These are phyloP conservation scores for Propithecus coquereli DNA, from an alignment of 2,113 vertebrate genomes.

Conservation along the genomic window DNA sequence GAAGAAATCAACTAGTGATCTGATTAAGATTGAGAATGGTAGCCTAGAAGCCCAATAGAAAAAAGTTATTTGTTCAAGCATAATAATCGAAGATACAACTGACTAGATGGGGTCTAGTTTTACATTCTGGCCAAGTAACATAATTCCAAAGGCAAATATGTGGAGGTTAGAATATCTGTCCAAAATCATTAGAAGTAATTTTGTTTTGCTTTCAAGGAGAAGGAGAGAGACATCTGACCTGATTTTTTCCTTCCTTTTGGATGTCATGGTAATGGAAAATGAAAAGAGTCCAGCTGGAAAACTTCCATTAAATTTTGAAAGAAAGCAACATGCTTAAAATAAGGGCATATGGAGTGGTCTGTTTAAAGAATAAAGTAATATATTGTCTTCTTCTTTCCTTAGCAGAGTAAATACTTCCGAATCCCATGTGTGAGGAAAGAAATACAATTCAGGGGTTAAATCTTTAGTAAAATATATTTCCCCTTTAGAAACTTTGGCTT, in stretches of 20 bases:
- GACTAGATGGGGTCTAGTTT: neutral
- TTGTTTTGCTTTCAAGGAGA: neutral
- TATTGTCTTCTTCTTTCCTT: neutral
- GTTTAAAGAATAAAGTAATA: neutral
- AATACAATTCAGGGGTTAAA: neutral
- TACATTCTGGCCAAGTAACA: constrained; percentile 7
- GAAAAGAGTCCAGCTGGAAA: neutral
- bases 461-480: neutral
- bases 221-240: neutral
- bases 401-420: constrained; percentile 10
- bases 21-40: neutral
- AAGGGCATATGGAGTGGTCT: neutral
- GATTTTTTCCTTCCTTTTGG: neutral
- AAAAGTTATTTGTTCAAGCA: neutral
- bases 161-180: neutral
- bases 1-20: neutral
- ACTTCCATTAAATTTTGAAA: neutral
- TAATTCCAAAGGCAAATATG: neutral
- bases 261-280: neutral
- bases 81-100: neutral
- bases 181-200: neutral
- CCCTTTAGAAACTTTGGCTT: neutral
- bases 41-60: neutral
- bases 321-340: neutral
- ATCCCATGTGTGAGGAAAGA: neutral